Evolutionary conservation across 1,140 invertebrate genomes (phyloP), one percentile per base, ranked within the genome.

Genomic region (Apis laboriosa): DNA sequence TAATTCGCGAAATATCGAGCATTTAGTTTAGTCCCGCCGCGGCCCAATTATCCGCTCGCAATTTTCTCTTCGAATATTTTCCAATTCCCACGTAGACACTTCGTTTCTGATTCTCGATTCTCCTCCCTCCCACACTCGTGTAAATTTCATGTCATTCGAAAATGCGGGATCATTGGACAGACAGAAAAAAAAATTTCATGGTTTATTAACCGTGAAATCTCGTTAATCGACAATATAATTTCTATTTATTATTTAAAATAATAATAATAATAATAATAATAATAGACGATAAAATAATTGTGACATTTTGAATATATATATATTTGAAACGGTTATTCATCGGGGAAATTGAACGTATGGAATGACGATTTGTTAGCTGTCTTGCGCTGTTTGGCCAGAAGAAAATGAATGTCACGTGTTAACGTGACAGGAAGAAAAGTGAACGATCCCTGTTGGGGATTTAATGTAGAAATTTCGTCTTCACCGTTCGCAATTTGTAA

Each of bases 171-270:
- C 28, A 9, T 55, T 51, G 49, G 74, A 49, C 55, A 60, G 17
- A 15, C 56, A 19, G 2, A 34, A 34, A 34, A 43, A 43, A 43
- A 82, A 73, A 70, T 85, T 67, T 77, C 79, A 28, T 60, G 60
- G 21, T 86, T 83, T 79, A 79, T 87, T 74, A 75, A 60, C 43
- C 71, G 77, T 4, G 67, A 79, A 68, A 63, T 72, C 71, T 60
- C 34, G 9, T 34, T 34, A 34, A 34, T 34, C 66, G 34, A 4
- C 15, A 3, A 9, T 24, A 2, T 13, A 21, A 55, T 77, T 77
- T 74, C 72, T 70, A 55, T 82, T 77, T 77, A 77, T 70, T 77
- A 77, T 67, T 21, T n/a, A 24, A 24, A 24, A 24, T 24, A 24
- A 24, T 24, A 24, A 24, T 24, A 24, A 24, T 11, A 12, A 53